Conservation (phyloP, 1,140 invertebrate genomes). For the Atta texana region DNA sequence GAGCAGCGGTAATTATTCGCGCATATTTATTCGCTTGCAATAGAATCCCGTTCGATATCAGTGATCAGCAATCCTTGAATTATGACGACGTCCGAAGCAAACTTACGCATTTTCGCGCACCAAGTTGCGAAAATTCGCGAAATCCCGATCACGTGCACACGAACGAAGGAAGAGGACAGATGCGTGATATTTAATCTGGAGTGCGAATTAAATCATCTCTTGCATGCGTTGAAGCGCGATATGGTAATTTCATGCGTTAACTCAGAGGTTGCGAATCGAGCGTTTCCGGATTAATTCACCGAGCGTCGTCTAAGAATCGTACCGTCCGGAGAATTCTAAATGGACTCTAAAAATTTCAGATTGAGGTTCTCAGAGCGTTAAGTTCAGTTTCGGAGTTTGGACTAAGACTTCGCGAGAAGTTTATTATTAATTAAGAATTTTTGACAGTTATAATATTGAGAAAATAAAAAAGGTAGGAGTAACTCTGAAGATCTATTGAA, state of each 20-base stretch:
- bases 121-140: not conserved
- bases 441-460: not conserved
- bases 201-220: constrained; percentile 35
- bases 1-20: constrained; percentile 63
- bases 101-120: constrained; percentile 4
- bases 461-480: not conserved
- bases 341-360: not conserved
- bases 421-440: not conserved
- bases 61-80: constrained; percentile 17
- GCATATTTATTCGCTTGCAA: constrained; percentile 56
- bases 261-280: constrained; percentile 25
- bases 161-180: not conserved
- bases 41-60: constrained; percentile 43
- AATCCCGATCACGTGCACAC: not conserved
- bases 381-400: not conserved
- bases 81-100: constrained; percentile 12
- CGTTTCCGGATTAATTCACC: constrained; percentile 30
- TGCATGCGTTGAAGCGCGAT: not conserved
- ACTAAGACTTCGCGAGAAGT: not conserved
- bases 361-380: not conserved
- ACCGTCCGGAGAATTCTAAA: not conserved
- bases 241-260: constrained; percentile 42
- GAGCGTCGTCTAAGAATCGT: not conserved
- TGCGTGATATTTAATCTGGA: constrained; percentile 7
- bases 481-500: not conserved